Conservation (phyloP, 2,797 vertebrate species). For the Xyrichtys novacula region DNA sequence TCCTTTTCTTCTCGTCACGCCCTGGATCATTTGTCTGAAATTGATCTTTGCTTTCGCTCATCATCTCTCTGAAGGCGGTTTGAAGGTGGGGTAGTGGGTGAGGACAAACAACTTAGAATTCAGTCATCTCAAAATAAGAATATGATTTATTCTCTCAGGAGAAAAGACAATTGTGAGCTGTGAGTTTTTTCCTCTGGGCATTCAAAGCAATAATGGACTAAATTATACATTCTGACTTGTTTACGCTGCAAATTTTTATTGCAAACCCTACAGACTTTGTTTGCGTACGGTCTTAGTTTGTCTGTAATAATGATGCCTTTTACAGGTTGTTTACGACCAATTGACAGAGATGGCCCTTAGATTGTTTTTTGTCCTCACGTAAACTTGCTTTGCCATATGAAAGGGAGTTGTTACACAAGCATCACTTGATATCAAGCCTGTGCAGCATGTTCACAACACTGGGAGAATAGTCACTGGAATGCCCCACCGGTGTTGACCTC, state of each 20-base stretch:
- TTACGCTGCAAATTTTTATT: conserved; percentile 10
- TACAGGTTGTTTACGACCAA: conserved; percentile 15
- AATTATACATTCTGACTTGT: conserved; percentile 47
- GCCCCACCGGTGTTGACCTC: conserved; percentile 16
- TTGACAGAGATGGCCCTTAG: conserved; percentile 6
- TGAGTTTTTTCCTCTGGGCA: conserved; percentile 29
- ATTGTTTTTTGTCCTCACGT: conserved; percentile 24
- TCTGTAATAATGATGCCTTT: background rate
- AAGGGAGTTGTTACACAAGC: conserved; percentile 12
- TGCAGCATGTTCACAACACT: conserved; percentile 2
- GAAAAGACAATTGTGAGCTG: conserved; percentile 26
- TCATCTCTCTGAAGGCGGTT: conserved; percentile 42
- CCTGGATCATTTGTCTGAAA: conserved; percentile 56
- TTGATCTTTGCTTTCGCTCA: conserved; percentile 46
- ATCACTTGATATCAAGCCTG: conserved; percentile 18
- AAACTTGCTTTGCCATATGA: conserved; percentile 7
- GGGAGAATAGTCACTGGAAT: conserved; percentile 13
- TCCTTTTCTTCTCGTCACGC: conserved; percentile 27
- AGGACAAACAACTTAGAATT: conserved; percentile 53
- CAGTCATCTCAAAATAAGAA: conserved; percentile 52
- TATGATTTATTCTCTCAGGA: conserved; percentile 45
- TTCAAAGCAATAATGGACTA: conserved; percentile 24
- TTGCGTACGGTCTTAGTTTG: conserved; percentile 15
- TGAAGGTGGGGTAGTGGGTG: background rate
- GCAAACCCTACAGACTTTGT: background rate